Conservation (phyloP, 2,797 vertebrate genomes). For the Cichlasoma orientale region DNA sequence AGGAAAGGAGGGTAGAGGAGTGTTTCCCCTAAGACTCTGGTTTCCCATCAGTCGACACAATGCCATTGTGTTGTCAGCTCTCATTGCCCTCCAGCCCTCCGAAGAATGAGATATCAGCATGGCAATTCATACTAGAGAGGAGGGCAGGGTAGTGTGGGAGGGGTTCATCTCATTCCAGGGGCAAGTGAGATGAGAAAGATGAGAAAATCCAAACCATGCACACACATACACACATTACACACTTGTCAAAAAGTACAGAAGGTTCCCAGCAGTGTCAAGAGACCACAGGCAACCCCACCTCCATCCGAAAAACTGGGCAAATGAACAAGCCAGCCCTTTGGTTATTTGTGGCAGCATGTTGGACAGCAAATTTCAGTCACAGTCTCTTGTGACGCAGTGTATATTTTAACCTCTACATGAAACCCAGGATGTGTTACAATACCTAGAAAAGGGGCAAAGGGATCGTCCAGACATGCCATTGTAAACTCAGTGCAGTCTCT, state of each 20-base stretch:
- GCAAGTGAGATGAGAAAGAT: conserved; percentile 66
- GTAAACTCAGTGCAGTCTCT: conserved; percentile 37
- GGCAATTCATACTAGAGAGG: conserved; percentile 61
- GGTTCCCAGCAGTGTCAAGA: conserved; percentile 44
- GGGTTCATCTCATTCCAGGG: conserved; percentile 62
- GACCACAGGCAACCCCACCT: conserved; percentile 29
- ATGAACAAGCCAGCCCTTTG: conserved; percentile 6
- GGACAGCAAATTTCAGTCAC: conserved; percentile 16
- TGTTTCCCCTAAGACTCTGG: conserved; percentile 44
- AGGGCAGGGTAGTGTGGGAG: conserved; percentile 9
- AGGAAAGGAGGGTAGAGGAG: conserved; percentile 20
- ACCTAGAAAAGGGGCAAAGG: conserved; percentile 19
- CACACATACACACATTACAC: conserved; percentile 26
- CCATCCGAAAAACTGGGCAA: conserved; percentile 17
- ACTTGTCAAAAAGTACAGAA: conserved; percentile 53
- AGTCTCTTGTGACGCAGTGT: conserved; percentile 5
- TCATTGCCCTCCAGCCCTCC: conserved; percentile 55
- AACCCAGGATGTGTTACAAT: neutral
- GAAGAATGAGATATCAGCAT: conserved; percentile 65
- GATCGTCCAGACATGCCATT: conserved; percentile 33
- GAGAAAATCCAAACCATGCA: conserved; percentile 32
- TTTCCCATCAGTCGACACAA: conserved; percentile 67
- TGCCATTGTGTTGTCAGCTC: conserved; percentile 73
- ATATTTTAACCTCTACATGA: conserved; percentile 41
- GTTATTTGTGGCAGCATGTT: conserved; percentile 20